Conservation (phyloP, 2,113 vertebrate species). For the Calidris pugnax region DNA sequence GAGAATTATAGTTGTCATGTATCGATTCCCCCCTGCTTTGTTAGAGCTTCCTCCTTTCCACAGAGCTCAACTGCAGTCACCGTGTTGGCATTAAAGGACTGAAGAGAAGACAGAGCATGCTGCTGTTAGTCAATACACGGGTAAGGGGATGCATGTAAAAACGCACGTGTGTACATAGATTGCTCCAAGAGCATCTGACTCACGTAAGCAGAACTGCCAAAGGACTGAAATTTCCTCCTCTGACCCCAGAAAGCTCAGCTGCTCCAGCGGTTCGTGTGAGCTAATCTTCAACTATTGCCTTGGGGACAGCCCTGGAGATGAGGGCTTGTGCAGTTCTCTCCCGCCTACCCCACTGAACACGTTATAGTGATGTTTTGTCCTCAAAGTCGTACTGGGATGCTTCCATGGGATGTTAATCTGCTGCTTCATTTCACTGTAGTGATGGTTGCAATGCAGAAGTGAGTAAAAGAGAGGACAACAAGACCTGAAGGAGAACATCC, state of each 20-base stretch:
- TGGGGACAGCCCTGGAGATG: not conserved
- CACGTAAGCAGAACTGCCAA: not conserved
- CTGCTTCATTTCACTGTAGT: not conserved
- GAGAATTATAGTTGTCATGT: conserved; percentile 48
- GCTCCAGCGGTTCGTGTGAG: not conserved
- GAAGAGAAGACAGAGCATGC: not conserved
- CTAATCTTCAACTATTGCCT: not conserved
- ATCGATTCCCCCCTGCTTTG: conserved; percentile 42
- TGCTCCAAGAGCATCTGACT: not conserved
- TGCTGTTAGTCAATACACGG: not conserved
- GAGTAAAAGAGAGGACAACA: not conserved
- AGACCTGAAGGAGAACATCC: not conserved
- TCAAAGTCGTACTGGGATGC: not conserved
- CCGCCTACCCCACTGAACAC: not conserved
- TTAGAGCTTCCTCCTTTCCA: not conserved
- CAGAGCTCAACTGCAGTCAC: not conserved
- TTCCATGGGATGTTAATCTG: not conserved
- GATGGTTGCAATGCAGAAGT: not conserved
- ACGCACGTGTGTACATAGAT: not conserved
- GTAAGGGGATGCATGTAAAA: not conserved
- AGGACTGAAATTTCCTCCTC: not conserved
- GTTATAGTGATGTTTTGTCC: not conserved
- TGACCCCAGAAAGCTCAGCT: conserved; percentile 34
- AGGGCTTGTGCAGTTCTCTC: not conserved
- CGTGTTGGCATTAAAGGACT: not conserved